A percentile compares a stretch with the other conserved stretches of the same genome.
phyloP scores from a whole-genome alignment of 2,888 invertebrate genomes.

The Vanessa cardui region DNA sequence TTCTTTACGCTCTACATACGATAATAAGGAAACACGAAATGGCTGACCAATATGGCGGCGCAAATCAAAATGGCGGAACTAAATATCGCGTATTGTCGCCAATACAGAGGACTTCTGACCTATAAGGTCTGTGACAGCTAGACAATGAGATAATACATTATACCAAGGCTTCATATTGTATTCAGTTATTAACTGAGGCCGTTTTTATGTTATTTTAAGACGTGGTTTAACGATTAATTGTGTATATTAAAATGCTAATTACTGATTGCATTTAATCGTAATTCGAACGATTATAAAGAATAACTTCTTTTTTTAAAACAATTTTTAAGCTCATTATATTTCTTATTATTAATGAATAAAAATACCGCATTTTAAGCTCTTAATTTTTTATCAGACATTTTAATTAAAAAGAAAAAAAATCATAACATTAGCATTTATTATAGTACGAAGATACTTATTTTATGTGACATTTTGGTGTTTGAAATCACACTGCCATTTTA shows the following conservation, averaged over 20 bases:
- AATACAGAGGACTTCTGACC: slow-evolving; percentile 55
- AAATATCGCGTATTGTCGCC: slow-evolving; percentile 49
- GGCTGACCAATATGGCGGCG: slow-evolving; percentile 47
- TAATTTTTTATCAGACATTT: no score
- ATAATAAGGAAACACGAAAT: slow-evolving; percentile 44
- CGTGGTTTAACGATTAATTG: slow-evolving; percentile 11
- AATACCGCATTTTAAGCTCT: no score
- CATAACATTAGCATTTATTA: no score
- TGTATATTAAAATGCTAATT: background rate
- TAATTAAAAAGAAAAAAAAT: no score
- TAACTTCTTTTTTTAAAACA: no score
- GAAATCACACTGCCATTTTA: no score
- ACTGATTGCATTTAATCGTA: background rate
- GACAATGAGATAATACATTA: slow-evolving; percentile 75
- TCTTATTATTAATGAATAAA: no score
- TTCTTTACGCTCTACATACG: background rate
- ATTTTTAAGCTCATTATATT: no score
- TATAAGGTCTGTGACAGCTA: slow-evolving; percentile 64
- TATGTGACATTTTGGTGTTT: no score
- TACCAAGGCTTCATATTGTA: slow-evolving; percentile 65
- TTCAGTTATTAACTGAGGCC: slow-evolving; percentile 43
- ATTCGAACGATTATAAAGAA: no score
- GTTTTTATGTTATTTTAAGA: slow-evolving; percentile 25
- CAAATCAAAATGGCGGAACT: slow-evolving; percentile 57
- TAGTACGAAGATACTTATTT: no score